Conservation (phyloP, 2,888 invertebrate genomes). For the Philopedon plagiatum region DNA sequence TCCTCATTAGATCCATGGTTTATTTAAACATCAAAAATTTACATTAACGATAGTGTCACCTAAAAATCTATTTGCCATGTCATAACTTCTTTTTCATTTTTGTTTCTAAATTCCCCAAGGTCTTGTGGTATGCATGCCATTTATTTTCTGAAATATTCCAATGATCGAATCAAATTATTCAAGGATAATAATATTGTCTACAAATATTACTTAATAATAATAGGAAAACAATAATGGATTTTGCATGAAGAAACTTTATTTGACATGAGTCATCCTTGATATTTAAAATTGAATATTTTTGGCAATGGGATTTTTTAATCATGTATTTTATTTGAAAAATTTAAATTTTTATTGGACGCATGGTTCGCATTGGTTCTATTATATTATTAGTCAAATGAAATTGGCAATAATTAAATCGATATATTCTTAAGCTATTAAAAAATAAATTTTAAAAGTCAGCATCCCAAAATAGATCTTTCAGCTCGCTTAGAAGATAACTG, state of each 20-base stretch:
- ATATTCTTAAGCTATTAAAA: no score
- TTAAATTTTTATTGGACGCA: background rate
- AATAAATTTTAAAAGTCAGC: no score
- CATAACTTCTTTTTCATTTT: no score
- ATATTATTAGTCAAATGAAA: background rate
- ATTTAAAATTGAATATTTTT: conserved; percentile 1
- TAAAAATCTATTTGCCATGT: no score
- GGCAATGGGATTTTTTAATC: background rate
- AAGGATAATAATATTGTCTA: conserved; percentile 2
- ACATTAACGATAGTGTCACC: no score
- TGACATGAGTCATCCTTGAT: conserved; percentile 1
- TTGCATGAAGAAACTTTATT: background rate
- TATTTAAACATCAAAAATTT: no score
- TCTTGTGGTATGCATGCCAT: background rate
- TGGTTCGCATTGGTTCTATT: background rate
- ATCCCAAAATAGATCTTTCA: no score
- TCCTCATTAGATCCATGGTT: no score
- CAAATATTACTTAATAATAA: background rate
- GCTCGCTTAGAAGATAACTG: no score
- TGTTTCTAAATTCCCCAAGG: background rate
- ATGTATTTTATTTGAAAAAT: background rate
- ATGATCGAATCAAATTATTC: background rate
- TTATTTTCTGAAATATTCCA: background rate
- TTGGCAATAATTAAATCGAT: no score
- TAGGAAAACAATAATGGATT: background rate